Evolutionary conservation across 2,888 invertebrate genomes (phyloP), one percentile per base, ranked within the genome.

Genomic region (Tethea ocularis): DNA sequence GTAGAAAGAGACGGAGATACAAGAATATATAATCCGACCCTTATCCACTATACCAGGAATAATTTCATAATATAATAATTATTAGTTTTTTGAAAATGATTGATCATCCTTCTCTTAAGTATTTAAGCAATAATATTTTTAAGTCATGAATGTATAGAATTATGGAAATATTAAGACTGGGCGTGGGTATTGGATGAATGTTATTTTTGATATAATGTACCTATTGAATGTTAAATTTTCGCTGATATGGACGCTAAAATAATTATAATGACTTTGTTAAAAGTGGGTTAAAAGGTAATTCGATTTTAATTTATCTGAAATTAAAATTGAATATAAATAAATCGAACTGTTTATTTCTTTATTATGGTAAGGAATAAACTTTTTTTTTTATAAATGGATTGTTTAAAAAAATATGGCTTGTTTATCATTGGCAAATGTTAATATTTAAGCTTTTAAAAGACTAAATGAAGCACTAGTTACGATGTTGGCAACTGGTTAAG

Each of bases 121-220:
- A 26, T 8, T 3, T 29, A 33, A 54, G 54, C 54, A 54, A 54
- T 54, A 54, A n/a, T 13, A 22, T 22, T 15, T 1, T 33, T 46
- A 20, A 46, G 46, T 20, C 10, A 7, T 46, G 20, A 46, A 46
- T 46, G 20, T 46, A 46, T 46, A 36, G 54, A 22, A 20, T 54
- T 33, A 33, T 10, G 20, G 20, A 53, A 33, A 29, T 33, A 54
- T 33, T 54, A 36, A 54, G 54, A 54, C 54, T 36, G 54, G 54
- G 36, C 33, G 24, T 22, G 11, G 10, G 54, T 54, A 17, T 53
- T 29, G 54, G 29, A 36, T 33, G 54, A 33, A n/a, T 24, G 52
- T 26, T 54, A 54, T 54, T 54, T 54, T 54, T 54, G 54, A 54
- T 54, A 33, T 5, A n/a, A 11, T 29, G 8, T n/a, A 26, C 7